Base-by-base conservation (phyloP, 2,113 vertebrate species). In the Amazona vittata region DNA sequence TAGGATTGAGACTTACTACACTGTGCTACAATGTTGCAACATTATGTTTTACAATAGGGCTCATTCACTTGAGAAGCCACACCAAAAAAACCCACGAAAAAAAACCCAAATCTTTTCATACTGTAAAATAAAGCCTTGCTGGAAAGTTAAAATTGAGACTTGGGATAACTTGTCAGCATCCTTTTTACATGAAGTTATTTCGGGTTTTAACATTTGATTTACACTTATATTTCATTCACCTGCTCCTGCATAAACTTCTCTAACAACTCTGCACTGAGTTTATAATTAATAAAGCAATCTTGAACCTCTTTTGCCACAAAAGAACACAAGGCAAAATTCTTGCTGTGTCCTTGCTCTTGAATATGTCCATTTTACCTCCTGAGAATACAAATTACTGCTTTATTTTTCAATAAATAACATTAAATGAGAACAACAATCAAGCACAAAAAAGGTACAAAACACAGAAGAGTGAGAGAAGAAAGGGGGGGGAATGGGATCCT, bases 401-500 rank as follows among this genome's bases (percentile, higher is more conserved):
- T 59, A 29, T 33, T 41, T 31, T 55, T 19, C 43, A 49, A 13
- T 9, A 75, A 33, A 8, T 43, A 82, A 68, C 8, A 26, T 57
- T 69, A 2, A 1, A 33, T 29, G 8, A 44, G 21, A 67, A 50
- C 8, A 63, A 84, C 79, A 77, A 5, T 17, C 15, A 78, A 71
- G 41, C 15, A 74, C 1, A 1, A 47, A 60, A 64, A 89, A 50
- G 14, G 33, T 70, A 25, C 43, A 46, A 76, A 62, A 29, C 3
- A 52, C 28, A 11, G 16, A 86, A 19, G 44, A 57, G 12, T 3
- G 2, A 75, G 22, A 75, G 20, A 64, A 83, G 22, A 25, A 77
- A 28, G 8, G 11, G 19, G 15, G 14, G 5, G 12, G 15, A 10
- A 1, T 20, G 15, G 18, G 46, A n/a, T 1, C 2, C 25, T 28